Evolutionary conservation across 2,113 vertebrate genomes (phyloP).

Genomic region (Polypterus bichir): DNA sequence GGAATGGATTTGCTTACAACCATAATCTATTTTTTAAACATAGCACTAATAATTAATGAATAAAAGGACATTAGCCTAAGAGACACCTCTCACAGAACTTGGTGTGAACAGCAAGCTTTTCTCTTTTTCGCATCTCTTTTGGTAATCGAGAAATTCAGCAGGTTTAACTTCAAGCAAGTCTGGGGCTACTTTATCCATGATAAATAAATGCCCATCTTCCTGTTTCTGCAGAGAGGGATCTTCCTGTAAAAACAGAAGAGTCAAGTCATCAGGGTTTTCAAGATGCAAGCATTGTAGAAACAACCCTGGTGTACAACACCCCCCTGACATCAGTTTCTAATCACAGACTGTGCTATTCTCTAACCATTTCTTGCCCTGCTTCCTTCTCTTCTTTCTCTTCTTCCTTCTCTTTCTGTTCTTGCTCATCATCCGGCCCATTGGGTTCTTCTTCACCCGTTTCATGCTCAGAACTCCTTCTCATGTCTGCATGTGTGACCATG

Average conservation of each 20-base stretch:
- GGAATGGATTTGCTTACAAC: too few relatives aligned
- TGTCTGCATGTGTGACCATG: slow-evolving; percentile 16
- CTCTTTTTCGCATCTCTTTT: slow-evolving; percentile 45
- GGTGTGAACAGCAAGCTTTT: slow-evolving; percentile 62
- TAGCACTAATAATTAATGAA: too few relatives aligned
- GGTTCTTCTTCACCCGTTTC: slow-evolving; percentile 18
- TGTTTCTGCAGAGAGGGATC: slow-evolving; percentile 41
- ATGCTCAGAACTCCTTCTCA: slow-evolving; percentile 19
- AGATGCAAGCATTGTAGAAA: too few relatives aligned
- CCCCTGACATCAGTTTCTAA: too few relatives aligned
- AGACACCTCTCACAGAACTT: slow-evolving; percentile 58
- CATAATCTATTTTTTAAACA: too few relatives aligned
- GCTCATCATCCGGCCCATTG: slow-evolving; percentile 28
- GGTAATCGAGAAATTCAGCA: slow-evolving; percentile 57
- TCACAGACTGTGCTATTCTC: too few relatives aligned
- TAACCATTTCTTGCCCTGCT: background rate
- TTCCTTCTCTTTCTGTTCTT: slow-evolving; percentile 30
- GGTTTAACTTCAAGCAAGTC: slow-evolving; percentile 63
- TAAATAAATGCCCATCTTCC: slow-evolving; percentile 48
- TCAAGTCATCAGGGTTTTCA: too few relatives aligned
- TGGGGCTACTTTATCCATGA: slow-evolving; percentile 41
- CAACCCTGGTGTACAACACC: too few relatives aligned
- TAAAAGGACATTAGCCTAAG: too few relatives aligned
- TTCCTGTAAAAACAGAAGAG: slow-evolving; percentile 39
- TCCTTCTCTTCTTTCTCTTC: slow-evolving; percentile 2